Evolutionary conservation across 1,140 invertebrate genomes (phyloP).

Genomic region (Drosophila obscura): DNA sequence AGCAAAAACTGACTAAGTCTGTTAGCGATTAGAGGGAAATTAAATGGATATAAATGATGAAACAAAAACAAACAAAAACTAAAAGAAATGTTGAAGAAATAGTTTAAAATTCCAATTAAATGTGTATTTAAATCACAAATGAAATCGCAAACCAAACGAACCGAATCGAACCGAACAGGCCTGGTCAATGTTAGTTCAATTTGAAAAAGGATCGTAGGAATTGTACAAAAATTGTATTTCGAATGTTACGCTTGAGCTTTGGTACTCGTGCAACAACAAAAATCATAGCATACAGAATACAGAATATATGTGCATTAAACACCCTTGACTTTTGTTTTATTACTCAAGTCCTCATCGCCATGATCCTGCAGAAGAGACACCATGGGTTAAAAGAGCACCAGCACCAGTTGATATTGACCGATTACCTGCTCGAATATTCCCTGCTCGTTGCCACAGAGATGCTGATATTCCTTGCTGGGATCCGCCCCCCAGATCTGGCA

Average conservation of each 20-base stretch:
- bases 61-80: slow-evolving; percentile 25
- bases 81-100: slow-evolving; percentile 2
- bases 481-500: slow-evolving; percentile 30
- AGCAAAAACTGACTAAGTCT: slow-evolving; percentile 70
- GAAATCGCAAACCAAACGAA: neutral
- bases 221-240: slow-evolving; percentile 44
- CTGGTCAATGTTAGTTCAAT: slow-evolving; percentile 24
- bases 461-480: neutral
- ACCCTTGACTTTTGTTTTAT: neutral
- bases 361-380: slow-evolving; percentile 2
- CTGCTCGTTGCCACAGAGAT: slow-evolving; percentile 49
- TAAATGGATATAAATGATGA: slow-evolving; percentile 43
- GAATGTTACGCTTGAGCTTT: slow-evolving; percentile 25
- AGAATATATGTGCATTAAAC: slow-evolving; percentile 44
- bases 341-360: neutral
- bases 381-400: neutral
- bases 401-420: no score
- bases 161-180: slow-evolving; percentile 18
- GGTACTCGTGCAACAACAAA: slow-evolving; percentile 10
- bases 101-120: slow-evolving; percentile 26
- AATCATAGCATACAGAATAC: slow-evolving; percentile 21
- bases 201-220: slow-evolving; percentile 43
- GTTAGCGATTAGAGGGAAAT: slow-evolving; percentile 70
- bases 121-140: slow-evolving; percentile 8
- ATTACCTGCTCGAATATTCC: slow-evolving; percentile 30